Base-by-base conservation (phyloP, 2,113 vertebrate species). In the Genyomyrus donnyi region DNA sequence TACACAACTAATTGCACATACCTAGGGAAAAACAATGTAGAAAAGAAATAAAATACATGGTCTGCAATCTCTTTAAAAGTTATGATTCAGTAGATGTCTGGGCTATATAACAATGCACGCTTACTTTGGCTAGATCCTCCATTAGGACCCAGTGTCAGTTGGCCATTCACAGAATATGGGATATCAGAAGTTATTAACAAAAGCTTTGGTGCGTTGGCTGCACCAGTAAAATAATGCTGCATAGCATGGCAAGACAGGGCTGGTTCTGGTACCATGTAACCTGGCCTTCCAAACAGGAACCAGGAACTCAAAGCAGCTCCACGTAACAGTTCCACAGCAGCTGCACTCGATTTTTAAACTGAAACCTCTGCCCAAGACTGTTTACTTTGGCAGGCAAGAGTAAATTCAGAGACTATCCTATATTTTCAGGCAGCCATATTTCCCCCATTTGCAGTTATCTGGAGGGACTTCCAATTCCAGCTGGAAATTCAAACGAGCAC, bases 31-130 rank as follows among this genome's bases (percentile, higher is more conserved):
- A 42, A 80, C 31, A 42, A 42, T 42, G 35, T 17, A 15, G 35
- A 42, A 80, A 42, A 50, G 45, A 50, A 48, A 48, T 27, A 86
- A 86, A 86, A 62, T 58, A 42, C 74, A 48, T 58, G 90, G 80
- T 89, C 42, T 35, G n/a, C 39, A 13, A 27, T 56, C 48, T 84
- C 66, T 53, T 42, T 21, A 56, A 89, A 24, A 87, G 56, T 88
- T 49, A 77, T 70, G 66, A 49, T 83, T 89, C 35, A 89, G 58
- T 90, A 80, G 74, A 85, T 89, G 88, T 90, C 35, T 77, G 89
- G 88, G 31, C 35, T 39, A 92, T 35, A 87, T 85, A 70, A 70
- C 62, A 5, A 6, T 77, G 6, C 31, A 80, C 0, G 5, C 70
- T 77, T 5, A 5, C 31, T 77, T 77, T 17, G 35, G 70, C 35